Conservation (phyloP, 2,113 vertebrate species). For the Caretta caretta region DNA sequence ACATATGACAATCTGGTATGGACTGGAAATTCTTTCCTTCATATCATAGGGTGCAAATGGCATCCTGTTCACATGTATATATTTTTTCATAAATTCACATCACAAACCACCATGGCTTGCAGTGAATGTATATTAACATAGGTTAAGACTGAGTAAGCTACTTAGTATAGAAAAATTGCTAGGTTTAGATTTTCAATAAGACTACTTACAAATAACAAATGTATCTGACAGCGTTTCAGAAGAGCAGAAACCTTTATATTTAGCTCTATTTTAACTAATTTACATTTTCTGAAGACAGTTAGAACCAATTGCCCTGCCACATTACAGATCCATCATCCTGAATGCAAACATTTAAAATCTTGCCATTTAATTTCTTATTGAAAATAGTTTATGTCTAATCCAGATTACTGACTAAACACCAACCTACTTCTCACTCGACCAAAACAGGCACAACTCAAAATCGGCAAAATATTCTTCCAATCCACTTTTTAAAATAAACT, state of each 20-base stretch:
- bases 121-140: background rate
- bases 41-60: background rate
- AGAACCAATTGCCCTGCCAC: background rate
- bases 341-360: background rate
- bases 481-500: background rate
- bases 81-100: background rate
- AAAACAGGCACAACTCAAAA: background rate
- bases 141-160: background rate
- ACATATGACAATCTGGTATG: background rate
- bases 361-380: background rate
- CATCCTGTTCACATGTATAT: background rate
- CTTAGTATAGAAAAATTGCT: background rate
- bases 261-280: background rate
- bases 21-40: background rate
- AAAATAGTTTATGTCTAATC: background rate
- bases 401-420: background rate
- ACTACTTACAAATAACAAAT: background rate
- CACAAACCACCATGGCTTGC: background rate
- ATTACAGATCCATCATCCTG: background rate
- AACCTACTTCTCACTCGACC: background rate
- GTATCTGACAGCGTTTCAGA: background rate
- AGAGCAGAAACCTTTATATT: background rate
- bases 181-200: background rate
- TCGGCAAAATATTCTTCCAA: background rate
- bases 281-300: background rate